phyloP scores from a whole-genome alignment of 2,888 invertebrate genomes.

The Sepioteuthis lessoniana region DNA sequence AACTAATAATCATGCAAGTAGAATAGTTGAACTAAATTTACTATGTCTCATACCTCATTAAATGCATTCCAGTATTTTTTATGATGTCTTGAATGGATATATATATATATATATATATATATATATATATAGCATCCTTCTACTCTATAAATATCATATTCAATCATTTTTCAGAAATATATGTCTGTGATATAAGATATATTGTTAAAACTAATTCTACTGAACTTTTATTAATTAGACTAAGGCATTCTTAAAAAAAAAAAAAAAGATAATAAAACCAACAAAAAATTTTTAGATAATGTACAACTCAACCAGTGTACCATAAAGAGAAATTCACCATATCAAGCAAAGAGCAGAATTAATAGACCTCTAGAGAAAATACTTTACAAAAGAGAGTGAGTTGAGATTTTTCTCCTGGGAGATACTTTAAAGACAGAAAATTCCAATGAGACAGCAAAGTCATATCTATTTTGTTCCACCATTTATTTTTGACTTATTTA shows the following conservation, averaged over 20 bases:
- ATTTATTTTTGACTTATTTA: not conserved
- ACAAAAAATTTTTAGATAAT: not conserved
- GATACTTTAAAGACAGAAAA: not conserved
- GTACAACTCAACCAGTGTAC: not conserved
- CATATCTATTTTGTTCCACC: not conserved
- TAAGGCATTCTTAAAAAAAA: not conserved
- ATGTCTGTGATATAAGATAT: not conserved
- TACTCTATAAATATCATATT: no score
- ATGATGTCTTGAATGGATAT: not conserved
- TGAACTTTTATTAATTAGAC: no score
- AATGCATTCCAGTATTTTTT: no score
- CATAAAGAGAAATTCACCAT: not conserved
- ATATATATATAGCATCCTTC: not conserved
- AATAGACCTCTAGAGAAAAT: not conserved
- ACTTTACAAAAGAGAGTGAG: not conserved
- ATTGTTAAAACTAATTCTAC: not conserved
- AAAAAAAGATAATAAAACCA: not conserved
- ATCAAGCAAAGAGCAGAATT: not conserved
- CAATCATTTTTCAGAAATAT: not conserved
- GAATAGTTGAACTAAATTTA: no score
- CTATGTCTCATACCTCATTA: no score
- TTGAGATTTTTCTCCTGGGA: not conserved
- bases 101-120: conserved; percentile 13
- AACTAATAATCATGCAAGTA: no score
- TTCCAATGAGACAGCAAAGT: not conserved